Percentiles rank a stretch among this genome's conserved stretches.
Conservation (phyloP, 2,797 vertebrate genomes). For the Eulemur coronatus region DNA sequence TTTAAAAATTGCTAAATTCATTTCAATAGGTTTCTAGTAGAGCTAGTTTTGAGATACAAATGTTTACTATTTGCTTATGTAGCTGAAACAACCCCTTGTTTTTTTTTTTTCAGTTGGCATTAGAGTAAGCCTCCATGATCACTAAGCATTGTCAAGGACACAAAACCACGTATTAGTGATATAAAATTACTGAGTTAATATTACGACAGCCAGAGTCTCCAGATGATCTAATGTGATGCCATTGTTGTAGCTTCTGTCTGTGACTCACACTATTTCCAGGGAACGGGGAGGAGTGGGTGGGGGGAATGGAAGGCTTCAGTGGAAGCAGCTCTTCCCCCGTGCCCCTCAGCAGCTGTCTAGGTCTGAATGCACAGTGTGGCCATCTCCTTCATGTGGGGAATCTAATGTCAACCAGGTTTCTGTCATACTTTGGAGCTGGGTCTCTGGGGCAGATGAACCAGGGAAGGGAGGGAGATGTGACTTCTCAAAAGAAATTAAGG, state of each 20-base stretch:
- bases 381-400: background rate
- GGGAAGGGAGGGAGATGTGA: background rate
- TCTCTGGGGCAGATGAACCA: background rate
- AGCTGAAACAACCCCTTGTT: constrained; percentile 18
- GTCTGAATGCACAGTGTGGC: accelerated
- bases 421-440: background rate
- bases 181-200: background rate
- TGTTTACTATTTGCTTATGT: background rate
- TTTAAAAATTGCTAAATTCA: constrained; percentile 32
- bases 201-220: background rate
- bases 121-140: background rate
- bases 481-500: background rate
- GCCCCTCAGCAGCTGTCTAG: background rate
- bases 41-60: constrained; percentile 16
- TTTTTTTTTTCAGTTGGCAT: background rate
- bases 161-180: background rate
- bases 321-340: background rate
- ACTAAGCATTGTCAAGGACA: background rate
- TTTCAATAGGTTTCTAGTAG: constrained; percentile 21
- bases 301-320: background rate
- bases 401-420: background rate
- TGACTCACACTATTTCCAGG: background rate
- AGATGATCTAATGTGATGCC: background rate
- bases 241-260: background rate
- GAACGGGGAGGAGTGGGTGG: background rate